Percentiles rank a stretch among this genome's conserved stretches.
These are phyloP conservation scores for Zophobas atratus DNA, from an alignment of 1,140 invertebrate genomes.

Conservation along the genomic window DNA sequence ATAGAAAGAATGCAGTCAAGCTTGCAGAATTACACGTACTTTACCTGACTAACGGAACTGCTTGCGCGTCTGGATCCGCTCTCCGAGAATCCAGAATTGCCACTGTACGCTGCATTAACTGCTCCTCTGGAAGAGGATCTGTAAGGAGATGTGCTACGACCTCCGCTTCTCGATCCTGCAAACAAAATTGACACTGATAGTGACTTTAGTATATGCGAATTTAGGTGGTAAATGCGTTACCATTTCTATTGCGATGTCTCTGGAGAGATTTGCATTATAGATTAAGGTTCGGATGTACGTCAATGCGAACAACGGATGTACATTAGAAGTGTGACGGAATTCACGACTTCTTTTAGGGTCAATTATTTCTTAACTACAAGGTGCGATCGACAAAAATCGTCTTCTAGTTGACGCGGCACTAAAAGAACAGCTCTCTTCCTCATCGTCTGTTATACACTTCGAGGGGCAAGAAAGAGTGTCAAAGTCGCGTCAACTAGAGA, in stretches of 20 bases:
- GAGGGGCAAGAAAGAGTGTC: no score
- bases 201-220: neutral
- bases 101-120: constrained; percentile 70
- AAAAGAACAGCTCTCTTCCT: no score
- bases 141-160: constrained; percentile 76
- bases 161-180: constrained; percentile 64
- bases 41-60: constrained; percentile 81
- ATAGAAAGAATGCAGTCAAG: constrained; percentile 34
- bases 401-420: no score
- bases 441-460: no score
- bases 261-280: constrained; percentile 14
- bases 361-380: no score
- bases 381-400: no score
- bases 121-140: constrained; percentile 71
- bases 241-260: constrained; percentile 22
- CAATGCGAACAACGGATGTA: neutral
- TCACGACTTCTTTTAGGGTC: no score
- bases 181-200: constrained; percentile 47
- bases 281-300: neutral
- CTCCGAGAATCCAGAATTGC: constrained; percentile 71
- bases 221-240: neutral
- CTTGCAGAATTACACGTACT: constrained; percentile 22
- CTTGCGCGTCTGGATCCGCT: constrained; percentile 77
- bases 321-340: neutral
- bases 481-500: no score